Evolutionary conservation across 92 coral and sea anemone genomes (phyloP).

Genomic region (Umimayanthus kanabou): DNA sequence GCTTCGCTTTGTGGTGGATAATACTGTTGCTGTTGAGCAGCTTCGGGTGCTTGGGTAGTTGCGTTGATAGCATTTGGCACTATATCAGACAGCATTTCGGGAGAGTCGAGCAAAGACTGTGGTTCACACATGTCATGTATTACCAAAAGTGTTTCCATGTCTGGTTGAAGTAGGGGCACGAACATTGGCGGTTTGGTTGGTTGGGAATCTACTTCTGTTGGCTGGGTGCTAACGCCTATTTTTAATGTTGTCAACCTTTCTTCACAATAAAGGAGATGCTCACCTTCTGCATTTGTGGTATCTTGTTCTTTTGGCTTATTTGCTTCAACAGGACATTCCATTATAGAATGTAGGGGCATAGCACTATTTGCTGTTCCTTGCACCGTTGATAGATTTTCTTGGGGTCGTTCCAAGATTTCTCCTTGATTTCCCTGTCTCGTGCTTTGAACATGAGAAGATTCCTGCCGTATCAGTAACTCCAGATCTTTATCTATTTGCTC

Average conservation of each 20-base stretch:
- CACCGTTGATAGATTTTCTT: not conserved
- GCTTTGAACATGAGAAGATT: not conserved
- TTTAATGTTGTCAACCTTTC: not conserved
- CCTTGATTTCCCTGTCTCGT: not conserved
- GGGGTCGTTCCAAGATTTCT: not conserved
- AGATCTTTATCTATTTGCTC: not conserved
- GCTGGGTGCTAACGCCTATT: not conserved
- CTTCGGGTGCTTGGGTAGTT: not conserved
- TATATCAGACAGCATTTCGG: not conserved
- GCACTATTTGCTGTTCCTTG: not conserved
- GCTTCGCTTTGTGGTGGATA: not conserved
- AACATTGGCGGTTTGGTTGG: not conserved
- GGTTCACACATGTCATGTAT: not conserved
- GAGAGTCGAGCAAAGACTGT: not conserved
- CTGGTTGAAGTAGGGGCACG: conserved; percentile 1
- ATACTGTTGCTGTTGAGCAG: not conserved
- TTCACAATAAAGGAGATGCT: not conserved
- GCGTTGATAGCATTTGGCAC: not conserved
- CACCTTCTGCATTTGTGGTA: not conserved
- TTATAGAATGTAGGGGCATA: not conserved
- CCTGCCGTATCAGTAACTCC: not conserved
- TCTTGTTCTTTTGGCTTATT: not conserved
- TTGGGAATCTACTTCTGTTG: not conserved
- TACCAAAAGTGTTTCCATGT: not conserved
- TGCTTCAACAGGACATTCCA: not conserved